phyloP scores from a whole-genome alignment of 2,797 vertebrate species.

The Dromococcyx pavoninus region DNA sequence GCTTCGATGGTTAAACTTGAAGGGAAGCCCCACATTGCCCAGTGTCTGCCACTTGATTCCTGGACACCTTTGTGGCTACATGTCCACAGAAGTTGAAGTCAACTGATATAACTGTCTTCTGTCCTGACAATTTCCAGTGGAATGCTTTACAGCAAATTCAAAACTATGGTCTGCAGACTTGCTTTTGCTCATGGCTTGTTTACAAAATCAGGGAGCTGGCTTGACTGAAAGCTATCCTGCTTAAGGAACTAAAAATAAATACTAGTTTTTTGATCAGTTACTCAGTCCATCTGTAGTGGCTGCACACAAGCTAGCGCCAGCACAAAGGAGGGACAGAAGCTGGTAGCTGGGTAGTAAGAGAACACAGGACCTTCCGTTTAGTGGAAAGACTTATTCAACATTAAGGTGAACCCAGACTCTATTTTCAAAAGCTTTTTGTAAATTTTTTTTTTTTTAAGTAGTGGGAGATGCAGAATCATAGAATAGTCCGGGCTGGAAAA shows the following conservation, averaged over 20 bases:
- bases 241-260: background rate
- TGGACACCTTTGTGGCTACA: background rate
- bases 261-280: background rate
- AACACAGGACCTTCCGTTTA: background rate
- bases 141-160: background rate
- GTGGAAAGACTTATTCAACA: background rate
- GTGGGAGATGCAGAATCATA: background rate
- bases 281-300: background rate
- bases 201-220: background rate
- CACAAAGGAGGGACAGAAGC: background rate
- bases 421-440: background rate
- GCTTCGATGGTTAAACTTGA: background rate
- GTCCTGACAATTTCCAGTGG: background rate
- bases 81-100: background rate
- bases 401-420: background rate
- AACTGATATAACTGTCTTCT: background rate
- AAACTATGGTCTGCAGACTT: background rate
- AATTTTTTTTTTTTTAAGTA: background rate
- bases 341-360: background rate
- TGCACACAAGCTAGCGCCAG: background rate
- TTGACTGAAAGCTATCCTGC: background rate
- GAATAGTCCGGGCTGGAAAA: too few relatives aligned
- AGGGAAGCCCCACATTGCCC: background rate
- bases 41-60: background rate
- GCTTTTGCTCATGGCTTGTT: background rate